These are phyloP conservation scores for Apamea crenata DNA, from an alignment of 2,888 invertebrate species.

Conservation along the genomic window DNA sequence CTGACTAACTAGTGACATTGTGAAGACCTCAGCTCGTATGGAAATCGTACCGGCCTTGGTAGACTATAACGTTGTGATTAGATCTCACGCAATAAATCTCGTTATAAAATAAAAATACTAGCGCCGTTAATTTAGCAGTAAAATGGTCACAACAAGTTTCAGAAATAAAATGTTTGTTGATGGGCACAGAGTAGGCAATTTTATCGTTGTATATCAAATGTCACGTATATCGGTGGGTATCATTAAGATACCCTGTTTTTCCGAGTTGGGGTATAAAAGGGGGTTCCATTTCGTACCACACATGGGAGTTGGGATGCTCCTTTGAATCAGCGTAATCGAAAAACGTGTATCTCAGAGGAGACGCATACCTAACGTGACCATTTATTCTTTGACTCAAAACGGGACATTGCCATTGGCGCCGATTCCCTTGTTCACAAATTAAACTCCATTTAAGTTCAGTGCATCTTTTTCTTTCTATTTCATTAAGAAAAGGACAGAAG, in stretches of 20 bases:
- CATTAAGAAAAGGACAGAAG: no score
- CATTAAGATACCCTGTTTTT: slow-evolving; percentile 59
- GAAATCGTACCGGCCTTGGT: slow-evolving; percentile 74
- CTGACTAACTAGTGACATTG: slow-evolving; percentile 70
- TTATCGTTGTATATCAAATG: slow-evolving; percentile 58
- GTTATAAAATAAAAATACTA: slow-evolving; percentile 63
- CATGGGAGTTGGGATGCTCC: slow-evolving; percentile 60
- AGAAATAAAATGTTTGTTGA: slow-evolving; percentile 56
- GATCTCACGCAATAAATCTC: slow-evolving; percentile 67
- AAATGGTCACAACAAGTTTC: slow-evolving; percentile 59
- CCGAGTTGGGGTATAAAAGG: slow-evolving; percentile 52
- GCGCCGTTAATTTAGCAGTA: slow-evolving; percentile 58
- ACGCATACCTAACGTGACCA: no score
- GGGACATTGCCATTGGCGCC: no score
- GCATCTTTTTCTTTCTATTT: no score
- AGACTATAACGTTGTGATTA: slow-evolving; percentile 62
- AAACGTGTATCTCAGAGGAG: slow-evolving; percentile 10
- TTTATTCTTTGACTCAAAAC: no score
- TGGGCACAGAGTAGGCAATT: slow-evolving; percentile 41
- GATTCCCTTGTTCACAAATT: no score
- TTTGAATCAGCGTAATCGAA: slow-evolving; percentile 43
- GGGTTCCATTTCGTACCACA: slow-evolving; percentile 46
- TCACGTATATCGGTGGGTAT: slow-evolving; percentile 53
- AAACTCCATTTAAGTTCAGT: no score
- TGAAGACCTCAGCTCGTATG: slow-evolving; percentile 70